These are phyloP conservation scores for Mustela nigripes DNA, from an alignment of 2,113 vertebrate genomes.

Conservation along the genomic window DNA sequence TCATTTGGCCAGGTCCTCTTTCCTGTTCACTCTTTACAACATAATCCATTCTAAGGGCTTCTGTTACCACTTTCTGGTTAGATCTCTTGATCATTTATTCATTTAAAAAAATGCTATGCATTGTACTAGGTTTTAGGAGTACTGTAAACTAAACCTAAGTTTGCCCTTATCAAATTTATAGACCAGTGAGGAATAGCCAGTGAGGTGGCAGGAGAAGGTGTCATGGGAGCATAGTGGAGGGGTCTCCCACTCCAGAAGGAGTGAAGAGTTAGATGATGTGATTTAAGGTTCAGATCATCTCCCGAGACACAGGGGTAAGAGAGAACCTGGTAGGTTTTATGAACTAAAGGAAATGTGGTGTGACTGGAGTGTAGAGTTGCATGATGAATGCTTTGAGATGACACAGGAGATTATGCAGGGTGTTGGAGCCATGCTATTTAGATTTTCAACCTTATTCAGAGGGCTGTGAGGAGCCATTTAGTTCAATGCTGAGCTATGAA, in stretches of 20 bases:
- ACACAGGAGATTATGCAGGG: not conserved
- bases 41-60: not conserved
- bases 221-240: not conserved
- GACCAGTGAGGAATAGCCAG: not conserved
- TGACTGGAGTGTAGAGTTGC: not conserved
- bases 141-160: not conserved
- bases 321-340: not conserved
- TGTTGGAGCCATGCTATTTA: not conserved
- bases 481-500: not conserved
- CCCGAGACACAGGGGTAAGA: not conserved
- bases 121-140: not conserved
- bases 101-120: not conserved
- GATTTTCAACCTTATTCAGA: not conserved
- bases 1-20: not conserved
- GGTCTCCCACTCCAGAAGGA: not conserved
- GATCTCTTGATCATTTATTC: not conserved
- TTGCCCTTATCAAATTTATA: not conserved
- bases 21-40: not conserved
- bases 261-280: not conserved
- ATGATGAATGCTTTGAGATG: not conserved
- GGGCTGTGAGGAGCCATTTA: not conserved
- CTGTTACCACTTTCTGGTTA: not conserved
- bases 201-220: not conserved
- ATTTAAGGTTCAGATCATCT: not conserved
- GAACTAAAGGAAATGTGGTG: not conserved